phyloP scores from a whole-genome alignment of 92 coral and sea anemone genomes.

The Epizoanthus rinbou region DNA sequence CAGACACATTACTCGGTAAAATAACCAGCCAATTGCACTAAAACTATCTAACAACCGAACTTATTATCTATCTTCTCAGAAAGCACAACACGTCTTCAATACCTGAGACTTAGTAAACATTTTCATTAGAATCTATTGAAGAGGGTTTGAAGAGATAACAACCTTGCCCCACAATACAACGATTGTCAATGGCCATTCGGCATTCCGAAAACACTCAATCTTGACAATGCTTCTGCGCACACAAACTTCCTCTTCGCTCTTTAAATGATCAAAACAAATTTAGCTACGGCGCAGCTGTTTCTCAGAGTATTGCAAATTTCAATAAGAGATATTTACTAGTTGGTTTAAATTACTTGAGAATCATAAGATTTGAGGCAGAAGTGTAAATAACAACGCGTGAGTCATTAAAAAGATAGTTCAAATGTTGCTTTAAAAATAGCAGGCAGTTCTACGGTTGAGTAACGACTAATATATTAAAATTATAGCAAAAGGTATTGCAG shows the following conservation, averaged over 20 bases:
- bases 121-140: neutral
- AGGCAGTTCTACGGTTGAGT: neutral
- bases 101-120: conserved; percentile 6
- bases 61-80: neutral
- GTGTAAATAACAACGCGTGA: neutral
- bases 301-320: neutral
- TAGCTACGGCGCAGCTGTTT: conserved; percentile 24
- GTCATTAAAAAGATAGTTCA: conserved; percentile 1
- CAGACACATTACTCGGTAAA: too few relatives aligned
- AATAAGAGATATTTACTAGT: neutral
- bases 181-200: too few relatives aligned
- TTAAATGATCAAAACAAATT: conserved; percentile 22
- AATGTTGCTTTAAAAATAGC: neutral
- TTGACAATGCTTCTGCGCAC: neutral
- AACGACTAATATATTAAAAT: neutral
- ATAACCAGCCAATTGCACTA: too few relatives aligned
- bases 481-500: neutral
- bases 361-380: neutral
- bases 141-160: neutral
- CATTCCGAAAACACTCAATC: conserved; percentile 15
- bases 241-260: conserved; percentile 33
- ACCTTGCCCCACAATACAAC: neutral
- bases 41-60: neutral
- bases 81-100: neutral
- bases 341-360: conserved; percentile 20